Percentiles rank a stretch among this genome's conserved stretches.
Conservation (phyloP, 2,888 invertebrate genomes). For the Creontiades dilutus region DNA sequence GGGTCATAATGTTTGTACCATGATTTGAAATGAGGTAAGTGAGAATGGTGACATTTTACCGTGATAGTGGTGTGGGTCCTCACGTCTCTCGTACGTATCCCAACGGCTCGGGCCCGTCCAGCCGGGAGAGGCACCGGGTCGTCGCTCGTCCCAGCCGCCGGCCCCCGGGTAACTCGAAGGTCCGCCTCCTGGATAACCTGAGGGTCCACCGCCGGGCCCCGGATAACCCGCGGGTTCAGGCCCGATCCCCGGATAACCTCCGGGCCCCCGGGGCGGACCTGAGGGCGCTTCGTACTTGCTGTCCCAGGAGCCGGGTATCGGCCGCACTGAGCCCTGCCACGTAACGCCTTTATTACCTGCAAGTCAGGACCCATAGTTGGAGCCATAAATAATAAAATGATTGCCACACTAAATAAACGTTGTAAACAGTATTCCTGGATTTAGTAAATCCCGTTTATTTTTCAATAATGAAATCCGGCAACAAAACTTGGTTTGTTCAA, state of each 20-base stretch:
- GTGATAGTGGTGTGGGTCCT: constrained; percentile 33
- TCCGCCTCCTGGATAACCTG: neutral
- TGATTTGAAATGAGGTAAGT: too few relatives aligned
- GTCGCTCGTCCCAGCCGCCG: neutral
- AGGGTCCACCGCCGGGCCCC: neutral
- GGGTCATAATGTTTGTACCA: too few relatives aligned
- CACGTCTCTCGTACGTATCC: constrained; percentile 66
- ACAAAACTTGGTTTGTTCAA: too few relatives aligned
- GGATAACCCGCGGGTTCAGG: neutral
- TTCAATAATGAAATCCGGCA: too few relatives aligned
- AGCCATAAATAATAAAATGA: too few relatives aligned
- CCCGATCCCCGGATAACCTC: neutral
- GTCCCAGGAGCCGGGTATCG: constrained; percentile 68
- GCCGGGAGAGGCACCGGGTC: constrained; percentile 33
- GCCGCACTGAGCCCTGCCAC: constrained; percentile 68
- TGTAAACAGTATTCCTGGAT: too few relatives aligned
- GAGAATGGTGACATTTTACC: neutral
- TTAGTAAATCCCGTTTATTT: too few relatives aligned
- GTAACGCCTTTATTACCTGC: constrained; percentile 52
- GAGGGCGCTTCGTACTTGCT: constrained; percentile 58
- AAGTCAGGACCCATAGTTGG: neutral
- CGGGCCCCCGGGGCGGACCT: constrained; percentile 29
- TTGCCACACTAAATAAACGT: too few relatives aligned
- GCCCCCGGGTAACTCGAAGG: neutral
- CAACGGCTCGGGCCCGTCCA: constrained; percentile 70